Evolutionary conservation across 2,888 invertebrate species (phyloP), one percentile per base, ranked within the genome.

Genomic region (Pharmacophagus antenor): DNA sequence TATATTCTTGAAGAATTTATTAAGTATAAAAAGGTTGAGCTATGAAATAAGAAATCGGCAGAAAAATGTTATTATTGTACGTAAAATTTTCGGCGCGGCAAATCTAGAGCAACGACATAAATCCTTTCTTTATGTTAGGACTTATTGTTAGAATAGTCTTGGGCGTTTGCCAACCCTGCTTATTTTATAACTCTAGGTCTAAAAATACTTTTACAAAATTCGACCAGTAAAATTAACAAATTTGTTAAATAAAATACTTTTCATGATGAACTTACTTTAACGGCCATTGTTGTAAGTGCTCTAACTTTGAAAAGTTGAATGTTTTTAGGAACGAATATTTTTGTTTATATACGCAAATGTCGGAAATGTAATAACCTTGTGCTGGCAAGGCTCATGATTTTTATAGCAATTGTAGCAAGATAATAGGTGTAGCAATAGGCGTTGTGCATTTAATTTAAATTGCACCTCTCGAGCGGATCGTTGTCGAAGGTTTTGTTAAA

Each of bases 271-370:
- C 52, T 53, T 56, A 62, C 68, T 64, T 61, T 65, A 62, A 62
- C 50, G 31, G 54, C 55, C 52, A 62, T 47, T 62, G 54, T 61
- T 63, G 61, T 63, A 62, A 48, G 61, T 62, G 57, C 65, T 62
- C 55, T 62, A 54, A 27, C 27, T 53, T 37, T 62, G 58, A 56
- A 54, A 56, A 65, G 73, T 73, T 67, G 77, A 82, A 79, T 85
- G 83, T 72, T 74, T 69, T 66, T 68, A 62, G 51, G 63, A 70
- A 62, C 65, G 72, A 74, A 75, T 72, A 63, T 71, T 65, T 71
- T 72, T 70, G 73, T 78, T 84, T 82, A 76, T 85, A 82, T 84
- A 84, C 71, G 75, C 70, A 71, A 72, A 49, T 56, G 56, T 56
- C 52, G 56, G 56, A 61, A 56, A 56, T 25, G 52, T 52, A 51